phyloP scores from a whole-genome alignment of 2,113 vertebrate species.

The Camelus bactrianus region DNA sequence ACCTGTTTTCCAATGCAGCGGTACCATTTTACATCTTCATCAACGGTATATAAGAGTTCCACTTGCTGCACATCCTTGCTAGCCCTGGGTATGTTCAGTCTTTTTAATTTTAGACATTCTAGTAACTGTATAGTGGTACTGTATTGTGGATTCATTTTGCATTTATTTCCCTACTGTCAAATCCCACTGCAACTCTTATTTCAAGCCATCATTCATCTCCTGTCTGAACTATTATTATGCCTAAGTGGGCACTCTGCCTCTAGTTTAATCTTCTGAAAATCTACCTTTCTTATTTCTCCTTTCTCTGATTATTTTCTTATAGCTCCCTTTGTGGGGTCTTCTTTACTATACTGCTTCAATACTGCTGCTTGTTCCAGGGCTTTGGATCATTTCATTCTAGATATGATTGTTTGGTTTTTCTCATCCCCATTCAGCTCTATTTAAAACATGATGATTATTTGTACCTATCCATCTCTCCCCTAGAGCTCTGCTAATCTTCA shows the following conservation, averaged over 20 bases:
- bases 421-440: not conserved
- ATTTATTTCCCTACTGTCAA: not conserved
- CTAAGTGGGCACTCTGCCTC: not conserved
- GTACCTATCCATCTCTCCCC: not conserved
- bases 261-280: slow-evolving; percentile 32
- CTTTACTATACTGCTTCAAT: not conserved
- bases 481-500: not conserved
- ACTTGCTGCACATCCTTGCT: not conserved
- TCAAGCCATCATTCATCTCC: not conserved
- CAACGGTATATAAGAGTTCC: not conserved
- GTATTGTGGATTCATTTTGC: not conserved
- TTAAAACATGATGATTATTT: not conserved
- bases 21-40: not conserved
- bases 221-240: not conserved
- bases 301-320: slow-evolving; percentile 1
- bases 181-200: not conserved
- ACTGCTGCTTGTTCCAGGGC: not conserved
- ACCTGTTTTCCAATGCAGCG: not conserved
- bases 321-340: not conserved
- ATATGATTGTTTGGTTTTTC: not conserved
- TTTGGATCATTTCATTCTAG: not conserved
- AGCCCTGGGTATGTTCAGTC: not conserved
- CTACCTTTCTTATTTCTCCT: not conserved
- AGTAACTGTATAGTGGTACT: not conserved
- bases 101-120: slow-evolving; percentile 38